These are phyloP conservation scores for Rhodeus uyekii DNA, from an alignment of 2,797 vertebrate genomes.

Conservation along the genomic window DNA sequence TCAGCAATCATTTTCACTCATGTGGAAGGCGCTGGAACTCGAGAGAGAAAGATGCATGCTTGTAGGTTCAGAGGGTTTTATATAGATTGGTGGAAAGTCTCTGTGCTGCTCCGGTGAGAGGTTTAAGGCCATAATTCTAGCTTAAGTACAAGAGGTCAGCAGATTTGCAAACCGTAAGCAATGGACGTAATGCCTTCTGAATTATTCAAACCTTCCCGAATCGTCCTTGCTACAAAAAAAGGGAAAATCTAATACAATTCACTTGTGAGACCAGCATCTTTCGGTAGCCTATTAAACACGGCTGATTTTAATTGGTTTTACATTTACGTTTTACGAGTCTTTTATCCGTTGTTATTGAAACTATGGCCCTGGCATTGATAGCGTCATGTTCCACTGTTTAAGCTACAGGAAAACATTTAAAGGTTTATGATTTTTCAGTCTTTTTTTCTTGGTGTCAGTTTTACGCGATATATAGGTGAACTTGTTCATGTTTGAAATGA, in stretches of 20 bases:
- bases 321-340: background rate
- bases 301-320: background rate
- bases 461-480: background rate
- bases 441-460: background rate
- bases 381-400: background rate
- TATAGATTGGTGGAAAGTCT: conserved; percentile 26
- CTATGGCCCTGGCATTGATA: background rate
- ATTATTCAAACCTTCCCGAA: conserved; percentile 28
- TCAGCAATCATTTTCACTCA: conserved; percentile 45
- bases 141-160: conserved; percentile 36
- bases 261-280: background rate
- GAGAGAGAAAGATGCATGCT: conserved; percentile 2
- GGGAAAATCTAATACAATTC: background rate
- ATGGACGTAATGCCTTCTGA: conserved; percentile 17
- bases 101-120: background rate
- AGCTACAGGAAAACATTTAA: background rate
- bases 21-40: conserved; percentile 15
- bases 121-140: conserved; percentile 33
- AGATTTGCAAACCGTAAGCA: conserved; percentile 22
- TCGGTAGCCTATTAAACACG: background rate
- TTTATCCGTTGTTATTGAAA: background rate
- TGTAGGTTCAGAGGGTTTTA: conserved; percentile 7
- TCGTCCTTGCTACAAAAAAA: background rate
- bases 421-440: no score
- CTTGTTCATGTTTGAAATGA: background rate